phyloP scores from a whole-genome alignment of 64 coral and sea anemone genomes.

The Montipora efflorescens region DNA sequence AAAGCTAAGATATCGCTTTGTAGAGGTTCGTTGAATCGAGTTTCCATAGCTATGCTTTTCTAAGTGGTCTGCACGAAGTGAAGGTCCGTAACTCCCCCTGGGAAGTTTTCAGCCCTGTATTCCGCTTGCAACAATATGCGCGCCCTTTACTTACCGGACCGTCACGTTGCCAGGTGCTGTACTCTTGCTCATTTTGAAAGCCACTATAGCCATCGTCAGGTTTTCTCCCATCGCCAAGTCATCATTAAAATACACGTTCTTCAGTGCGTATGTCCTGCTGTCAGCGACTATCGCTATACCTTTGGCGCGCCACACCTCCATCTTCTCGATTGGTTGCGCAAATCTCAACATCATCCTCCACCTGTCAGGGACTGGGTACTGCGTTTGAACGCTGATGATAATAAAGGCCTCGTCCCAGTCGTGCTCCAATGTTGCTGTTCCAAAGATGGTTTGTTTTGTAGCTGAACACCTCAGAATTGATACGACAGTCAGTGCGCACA shows the following conservation, averaged over 20 bases:
- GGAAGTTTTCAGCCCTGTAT: too few species aligned
- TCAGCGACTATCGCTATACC: not conserved
- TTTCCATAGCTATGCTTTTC: too few species aligned
- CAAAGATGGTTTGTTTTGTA: not conserved
- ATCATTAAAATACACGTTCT: slow-evolving; percentile 3
- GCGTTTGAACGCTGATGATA: slow-evolving; percentile 1
- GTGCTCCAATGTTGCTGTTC: slow-evolving; percentile 3
- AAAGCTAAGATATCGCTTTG: too few species aligned
- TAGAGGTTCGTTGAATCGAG: too few species aligned
- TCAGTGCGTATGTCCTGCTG: not conserved
- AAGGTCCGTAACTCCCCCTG: too few species aligned
- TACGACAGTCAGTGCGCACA: not conserved
- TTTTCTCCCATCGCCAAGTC: not conserved
- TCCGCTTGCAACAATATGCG: too few species aligned
- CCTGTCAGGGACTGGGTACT: slow-evolving; percentile 1
- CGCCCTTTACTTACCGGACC: not conserved
- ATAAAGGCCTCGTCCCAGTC: slow-evolving; percentile 43
- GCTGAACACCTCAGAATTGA: not conserved
- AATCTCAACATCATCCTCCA: slow-evolving; percentile 19
- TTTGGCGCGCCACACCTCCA: slow-evolving; percentile 4
- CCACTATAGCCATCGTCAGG: slow-evolving; percentile 14
- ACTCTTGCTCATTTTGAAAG: not conserved
- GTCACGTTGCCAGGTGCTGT: not conserved
- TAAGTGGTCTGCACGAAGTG: too few species aligned
- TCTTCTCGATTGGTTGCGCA: slow-evolving; percentile 11